Base-by-base conservation (phyloP, 2,113 vertebrate genomes). In the Phyllostomus discolor region DNA sequence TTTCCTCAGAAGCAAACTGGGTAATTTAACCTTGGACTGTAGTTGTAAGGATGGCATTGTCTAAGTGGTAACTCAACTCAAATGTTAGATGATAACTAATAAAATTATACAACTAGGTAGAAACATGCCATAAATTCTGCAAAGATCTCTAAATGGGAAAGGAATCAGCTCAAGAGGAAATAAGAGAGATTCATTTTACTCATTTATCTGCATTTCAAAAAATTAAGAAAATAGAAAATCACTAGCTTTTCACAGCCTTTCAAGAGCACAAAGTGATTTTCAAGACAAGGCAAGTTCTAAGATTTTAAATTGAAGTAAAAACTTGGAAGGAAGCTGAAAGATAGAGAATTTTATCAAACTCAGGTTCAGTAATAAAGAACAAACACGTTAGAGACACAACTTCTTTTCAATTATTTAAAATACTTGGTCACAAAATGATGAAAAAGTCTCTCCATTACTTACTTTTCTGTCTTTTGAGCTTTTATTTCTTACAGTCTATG, bases 221-320 rank as follows among this genome's bases (percentile, higher is more conserved):
- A 57, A 90, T 81, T 94, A 96, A 50, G 28, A 75, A 93, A 89
- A 81, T 69, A 89, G 43, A n/a, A 78, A 95, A 95, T 33, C 1
- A 75, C n/a, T 80, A 64, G 43, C 16, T 88, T 82, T 95, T 94
- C 1, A 70, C 96, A 62, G 87, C 1, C 1, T 26, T 92, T 91
- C 20, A 70, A 69, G 84, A 82, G 48, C 75, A 76, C 83, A 91
- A 16, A 88, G 6, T 7, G 0, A 28, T 84, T 95, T 88, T 81
- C 5, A 87, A 66, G 70, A 90, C 69, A 96, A 88, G 9, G 69
- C 70, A 70, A 79, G 88, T 41, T 48, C 1, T 79, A 28, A 66
- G 2, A 80, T 95, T 91, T 98, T 28, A 87, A 94, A 80, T 11
- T 84, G 1, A 67, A 2, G 1, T 26, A 2, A 81, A 73, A 80